Conservation (phyloP, 2,797 vertebrate genomes). For the Helarctos malayanus region DNA sequence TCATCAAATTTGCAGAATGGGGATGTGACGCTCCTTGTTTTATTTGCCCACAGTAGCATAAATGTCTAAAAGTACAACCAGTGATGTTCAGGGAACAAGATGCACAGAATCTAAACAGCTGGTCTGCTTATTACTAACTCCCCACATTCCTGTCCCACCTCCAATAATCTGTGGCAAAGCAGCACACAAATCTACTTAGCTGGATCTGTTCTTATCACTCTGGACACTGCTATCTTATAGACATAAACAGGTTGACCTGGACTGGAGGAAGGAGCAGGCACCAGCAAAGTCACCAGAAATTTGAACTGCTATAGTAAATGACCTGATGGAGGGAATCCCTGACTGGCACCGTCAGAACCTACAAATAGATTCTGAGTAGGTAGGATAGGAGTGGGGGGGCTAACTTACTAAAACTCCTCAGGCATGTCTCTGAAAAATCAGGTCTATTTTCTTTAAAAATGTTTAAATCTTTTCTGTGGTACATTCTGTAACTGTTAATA, state of each 20-base stretch:
- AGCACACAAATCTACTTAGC: background rate
- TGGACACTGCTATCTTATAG: background rate
- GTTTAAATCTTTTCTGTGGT: background rate
- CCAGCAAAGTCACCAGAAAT: background rate
- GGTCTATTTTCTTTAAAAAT: background rate
- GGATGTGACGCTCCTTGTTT: background rate
- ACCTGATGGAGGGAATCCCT: background rate
- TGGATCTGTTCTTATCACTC: background rate
- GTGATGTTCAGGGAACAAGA: background rate
- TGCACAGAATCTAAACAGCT: background rate
- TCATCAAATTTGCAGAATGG: constrained; percentile 19
- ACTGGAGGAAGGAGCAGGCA: background rate
- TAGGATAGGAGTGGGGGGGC: background rate
- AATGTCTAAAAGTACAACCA: constrained; percentile 39
- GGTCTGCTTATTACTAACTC: background rate
- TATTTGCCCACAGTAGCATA: constrained; percentile 4
- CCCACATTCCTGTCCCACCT: background rate
- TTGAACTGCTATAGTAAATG: background rate
- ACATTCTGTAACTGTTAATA: background rate
- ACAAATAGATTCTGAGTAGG: background rate
- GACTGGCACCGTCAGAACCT: background rate
- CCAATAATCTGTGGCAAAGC: background rate
- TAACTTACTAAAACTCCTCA: background rate
- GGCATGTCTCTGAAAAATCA: background rate
- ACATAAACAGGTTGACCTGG: background rate